Evolutionary conservation across 2,888 invertebrate genomes (phyloP), one percentile per base, ranked within the genome.

Genomic region (Lampropteryx suffumata): DNA sequence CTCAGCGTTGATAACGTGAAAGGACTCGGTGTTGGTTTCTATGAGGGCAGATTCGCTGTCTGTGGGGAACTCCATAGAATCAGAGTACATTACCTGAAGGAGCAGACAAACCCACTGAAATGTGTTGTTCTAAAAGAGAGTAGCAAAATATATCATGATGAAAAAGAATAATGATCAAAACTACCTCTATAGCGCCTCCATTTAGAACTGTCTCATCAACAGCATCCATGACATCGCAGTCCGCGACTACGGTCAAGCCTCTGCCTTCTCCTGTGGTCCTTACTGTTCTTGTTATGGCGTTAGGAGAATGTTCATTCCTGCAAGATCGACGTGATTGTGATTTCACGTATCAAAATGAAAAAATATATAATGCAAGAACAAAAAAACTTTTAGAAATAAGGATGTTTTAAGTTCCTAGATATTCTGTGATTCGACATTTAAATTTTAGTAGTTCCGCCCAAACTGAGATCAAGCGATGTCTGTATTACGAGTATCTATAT

Each of bases 51-150:
- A 67, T 55, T 82, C 78, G 24, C 79, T 78, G 11, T 78, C 73
- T 0, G 76, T 61, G 0, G 88, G 87, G 34, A 85, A 85, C 56
- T 85, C 86, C 0, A 55, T 61, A 64, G 73, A 69, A 52, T 85
- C 82, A 12, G 77, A 75, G 21, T 78, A 65, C 71, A 83, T 69
- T 2, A 84, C 59, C 88, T 88, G 55, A 0, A 54, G 29, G 10
- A 43, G 21, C 27, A 17, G 2, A 17, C 17, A 17, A n/a, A n/a
- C n/a, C n/a, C n/a, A n/a, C n/a, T n/a, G n/a, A n/a, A n/a, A n/a
- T n/a, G n/a, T n/a, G n/a, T n/a, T n/a, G n/a, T n/a, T n/a, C n/a
- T n/a, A n/a, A n/a, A n/a, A 24, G 24, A 24, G 1, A 24, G 6
- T 5, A 7, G 3, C 7, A 7, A 24, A 24, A 24, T 24, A 7